Percentiles rank a stretch among this genome's conserved stretches.
phyloP scores from a whole-genome alignment of 2,888 invertebrate genomes.

The Caenorhabditis wallacei region DNA sequence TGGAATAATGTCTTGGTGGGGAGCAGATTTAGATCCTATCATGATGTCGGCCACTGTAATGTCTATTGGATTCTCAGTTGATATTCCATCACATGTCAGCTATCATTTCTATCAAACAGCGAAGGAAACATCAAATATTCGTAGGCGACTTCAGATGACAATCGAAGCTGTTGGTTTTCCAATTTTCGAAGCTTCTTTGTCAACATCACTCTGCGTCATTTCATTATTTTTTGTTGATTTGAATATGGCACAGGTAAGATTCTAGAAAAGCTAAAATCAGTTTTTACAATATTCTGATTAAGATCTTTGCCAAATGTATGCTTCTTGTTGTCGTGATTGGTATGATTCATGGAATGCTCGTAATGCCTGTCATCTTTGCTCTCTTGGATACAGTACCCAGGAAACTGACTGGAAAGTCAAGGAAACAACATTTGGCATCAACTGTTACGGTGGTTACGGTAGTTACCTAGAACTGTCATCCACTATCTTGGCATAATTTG shows the following conservation, averaged over 20 bases:
- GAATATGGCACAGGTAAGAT: conserved; percentile 80
- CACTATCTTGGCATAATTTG: not conserved
- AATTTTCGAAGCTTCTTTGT: conserved; percentile 79
- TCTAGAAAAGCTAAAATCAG: not conserved
- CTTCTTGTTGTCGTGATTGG: conserved; percentile 81
- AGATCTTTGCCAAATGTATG: conserved; percentile 82
- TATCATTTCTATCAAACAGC: conserved; percentile 81
- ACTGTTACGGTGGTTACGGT: conserved; percentile 51
- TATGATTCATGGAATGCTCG: conserved; percentile 80
- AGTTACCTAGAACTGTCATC: conserved; percentile 18
- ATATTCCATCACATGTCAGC: conserved; percentile 82
- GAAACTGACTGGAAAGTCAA: conserved; percentile 34
- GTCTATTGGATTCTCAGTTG: conserved; percentile 82
- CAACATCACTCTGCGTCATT: conserved; percentile 80
- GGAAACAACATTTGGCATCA: conserved; percentile 30
- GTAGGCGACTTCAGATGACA: conserved; percentile 76
- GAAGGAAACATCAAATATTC: conserved; percentile 63
- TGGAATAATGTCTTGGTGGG: conserved; percentile 81
- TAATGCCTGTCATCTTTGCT: conserved; percentile 81
- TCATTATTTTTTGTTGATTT: conserved; percentile 80
- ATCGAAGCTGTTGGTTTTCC: conserved; percentile 81
- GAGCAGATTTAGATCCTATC: conserved; percentile 81
- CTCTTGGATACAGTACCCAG: conserved; percentile 70
- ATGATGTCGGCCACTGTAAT: conserved; percentile 81
- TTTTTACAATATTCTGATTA: conserved; percentile 15